Conservation (phyloP, 2,113 vertebrate species). For the Halcyon malimbica region DNA sequence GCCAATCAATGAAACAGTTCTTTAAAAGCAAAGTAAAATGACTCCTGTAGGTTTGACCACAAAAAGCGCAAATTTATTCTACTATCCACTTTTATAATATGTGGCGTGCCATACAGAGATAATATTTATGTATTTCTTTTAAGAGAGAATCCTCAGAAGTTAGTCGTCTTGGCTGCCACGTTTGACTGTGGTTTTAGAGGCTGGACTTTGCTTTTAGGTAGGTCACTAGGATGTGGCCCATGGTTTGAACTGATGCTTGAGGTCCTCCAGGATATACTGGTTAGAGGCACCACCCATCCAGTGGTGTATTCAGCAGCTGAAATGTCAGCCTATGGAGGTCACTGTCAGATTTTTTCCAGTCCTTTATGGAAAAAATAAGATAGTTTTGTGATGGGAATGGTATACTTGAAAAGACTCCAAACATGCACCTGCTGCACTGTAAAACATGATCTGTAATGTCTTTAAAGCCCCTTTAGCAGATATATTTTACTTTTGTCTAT, state of each 20-base stretch:
- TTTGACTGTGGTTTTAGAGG: neutral
- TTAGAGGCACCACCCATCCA: neutral
- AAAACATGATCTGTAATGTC: neutral
- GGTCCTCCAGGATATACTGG: neutral
- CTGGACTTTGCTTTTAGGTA: rapidly evolving
- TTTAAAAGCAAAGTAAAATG: neutral
- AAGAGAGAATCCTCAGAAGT: neutral
- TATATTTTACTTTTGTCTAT: neutral
- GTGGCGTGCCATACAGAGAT: neutral
- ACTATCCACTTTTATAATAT: neutral
- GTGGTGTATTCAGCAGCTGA: neutral
- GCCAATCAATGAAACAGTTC: neutral
- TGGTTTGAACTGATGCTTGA: neutral
- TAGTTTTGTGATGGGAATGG: neutral
- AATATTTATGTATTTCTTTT: neutral
- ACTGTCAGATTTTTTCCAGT: neutral
- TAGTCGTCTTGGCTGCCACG: neutral
- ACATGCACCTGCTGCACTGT: rapidly evolving
- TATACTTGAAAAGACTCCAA: neutral
- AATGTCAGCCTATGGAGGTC: neutral
- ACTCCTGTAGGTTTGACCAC: neutral
- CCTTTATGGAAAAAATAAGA: neutral
- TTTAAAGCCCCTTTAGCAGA: too few species aligned
- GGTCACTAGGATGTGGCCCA: rapidly evolving
- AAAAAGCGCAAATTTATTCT: neutral